Base-by-base conservation (phyloP, 2,113 vertebrate genomes). In the Vulpes lagopus region DNA sequence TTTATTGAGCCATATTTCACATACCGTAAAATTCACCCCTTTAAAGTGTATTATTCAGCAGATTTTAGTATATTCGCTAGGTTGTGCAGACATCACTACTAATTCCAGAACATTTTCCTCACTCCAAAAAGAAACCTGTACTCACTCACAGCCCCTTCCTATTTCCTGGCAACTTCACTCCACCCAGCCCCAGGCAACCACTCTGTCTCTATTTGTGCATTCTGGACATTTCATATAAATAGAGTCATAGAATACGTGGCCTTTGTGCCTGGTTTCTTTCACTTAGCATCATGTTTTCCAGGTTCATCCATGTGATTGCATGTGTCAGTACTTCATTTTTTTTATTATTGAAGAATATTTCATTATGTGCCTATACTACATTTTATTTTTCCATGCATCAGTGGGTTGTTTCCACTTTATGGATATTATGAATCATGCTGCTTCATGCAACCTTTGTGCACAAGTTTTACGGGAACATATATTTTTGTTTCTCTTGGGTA, bases 401-500 rank as follows among this genome's bases (percentile, higher is more conserved):
- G 51, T 62, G 74, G 57, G 49, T 74, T 89, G 79, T 93, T 85
- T 88, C 62, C n/a, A 80, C 22, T 88, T 91, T 81, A 67, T 91
- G 71, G n/a, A 64, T 89, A 20, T 76, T 51, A 67, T 55, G 81
- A 95, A 71, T 85, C 55, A 57, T 67, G 67, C 65, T 82, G 71
- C 80, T 74, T 22, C 83, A 89, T 43, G 43, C 43, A 94, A 74
- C 43, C 79, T 87, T 51, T 53, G 19, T 59, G 35, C 83, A 93
- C 51, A 83, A 74, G 7, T 91, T 89, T 96, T 82, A 17, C 16
- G 23, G 89, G 32, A 19, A 30, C 19, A 9, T 81, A 20, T 69
- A 16, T 65, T 95, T 98, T 96, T 49, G 62, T 92, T 93, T 93
- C 64, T 96, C 71, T 91, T 81, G 59, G n/a, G 59, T 93, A 60